Percentiles rank a stretch among this genome's conserved stretches.
Evolutionary conservation across 2,888 invertebrate species (phyloP).

Genomic region (Diarsia brunnea): DNA sequence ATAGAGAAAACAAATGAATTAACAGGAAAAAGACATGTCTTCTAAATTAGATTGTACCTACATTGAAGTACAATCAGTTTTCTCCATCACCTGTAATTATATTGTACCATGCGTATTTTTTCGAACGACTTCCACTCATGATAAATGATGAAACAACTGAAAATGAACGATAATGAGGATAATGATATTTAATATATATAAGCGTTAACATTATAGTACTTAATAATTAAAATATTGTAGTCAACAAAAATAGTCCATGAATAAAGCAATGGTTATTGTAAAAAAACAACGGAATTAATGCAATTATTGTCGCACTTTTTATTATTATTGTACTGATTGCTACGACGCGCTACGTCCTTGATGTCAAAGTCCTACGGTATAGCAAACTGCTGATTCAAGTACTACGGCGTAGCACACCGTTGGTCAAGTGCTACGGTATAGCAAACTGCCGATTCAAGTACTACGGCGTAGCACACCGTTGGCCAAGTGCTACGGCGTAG

Average conservation of each 20-base stretch:
- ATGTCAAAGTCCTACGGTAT: not conserved
- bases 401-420: too few relatives aligned
- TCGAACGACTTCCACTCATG: not conserved
- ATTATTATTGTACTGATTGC: not conserved
- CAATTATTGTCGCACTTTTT: not conserved
- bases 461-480: too few relatives aligned
- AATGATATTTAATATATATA: conserved; percentile 1
- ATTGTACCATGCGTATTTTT: not conserved
- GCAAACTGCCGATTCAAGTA: not conserved
- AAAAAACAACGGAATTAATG: not conserved
- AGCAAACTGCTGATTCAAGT: not conserved
- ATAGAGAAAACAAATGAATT: not conserved
- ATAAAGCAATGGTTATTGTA: too few relatives aligned
- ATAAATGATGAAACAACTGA: conserved; percentile 31
- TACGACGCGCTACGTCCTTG: not conserved
- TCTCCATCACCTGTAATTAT: not conserved
- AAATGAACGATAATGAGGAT: conserved; percentile 27
- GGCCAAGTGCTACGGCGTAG: too few relatives aligned
- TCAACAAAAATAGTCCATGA: too few relatives aligned
- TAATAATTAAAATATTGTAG: too few relatives aligned
- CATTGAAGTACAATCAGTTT: not conserved
- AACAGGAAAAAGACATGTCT: not conserved
- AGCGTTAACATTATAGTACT: not conserved
- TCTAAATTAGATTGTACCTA: conserved; percentile 3
- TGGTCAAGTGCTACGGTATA: conserved; percentile 6